A percentile compares a stretch with the other conserved stretches of the same genome.
Evolutionary conservation across 2,797 vertebrate genomes (phyloP).

Genomic region (Myotis pilosus): DNA sequence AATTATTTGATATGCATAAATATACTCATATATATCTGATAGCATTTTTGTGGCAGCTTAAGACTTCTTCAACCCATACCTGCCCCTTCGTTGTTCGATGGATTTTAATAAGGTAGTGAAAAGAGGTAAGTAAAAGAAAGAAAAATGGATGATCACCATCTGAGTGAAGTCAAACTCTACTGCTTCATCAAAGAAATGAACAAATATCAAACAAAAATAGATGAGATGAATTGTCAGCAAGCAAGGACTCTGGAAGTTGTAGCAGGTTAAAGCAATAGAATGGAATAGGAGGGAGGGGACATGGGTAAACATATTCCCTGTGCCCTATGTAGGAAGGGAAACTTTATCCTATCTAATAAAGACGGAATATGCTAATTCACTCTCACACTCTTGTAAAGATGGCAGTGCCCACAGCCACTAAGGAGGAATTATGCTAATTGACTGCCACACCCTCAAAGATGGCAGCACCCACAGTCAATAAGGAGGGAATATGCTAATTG

Average conservation of each 20-base stretch:
- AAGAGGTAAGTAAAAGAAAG: background rate
- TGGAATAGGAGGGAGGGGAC: background rate
- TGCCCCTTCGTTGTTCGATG: background rate
- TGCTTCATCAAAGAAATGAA: background rate
- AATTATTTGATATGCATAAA: background rate
- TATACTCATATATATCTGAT: background rate
- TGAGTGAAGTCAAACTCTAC: background rate
- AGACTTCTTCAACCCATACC: background rate
- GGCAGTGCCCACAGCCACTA: no score
- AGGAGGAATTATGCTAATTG: no score
- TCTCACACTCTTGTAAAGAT: no score
- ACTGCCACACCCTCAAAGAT: no score
- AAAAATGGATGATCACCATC: background rate
- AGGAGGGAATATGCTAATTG: no score
- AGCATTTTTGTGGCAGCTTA: background rate
- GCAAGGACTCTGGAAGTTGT: background rate
- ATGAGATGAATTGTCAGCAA: background rate
- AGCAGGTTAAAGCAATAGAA: background rate
- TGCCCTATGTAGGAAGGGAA: background rate
- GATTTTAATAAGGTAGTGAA: background rate
- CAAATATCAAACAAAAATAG: background rate
- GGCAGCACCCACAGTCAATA: no score
- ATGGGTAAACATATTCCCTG: background rate
- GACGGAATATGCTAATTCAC: no score
- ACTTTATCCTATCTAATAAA: background rate